Evolutionary conservation across 2,113 vertebrate species (phyloP).

Genomic region (Butorides virescens): DNA sequence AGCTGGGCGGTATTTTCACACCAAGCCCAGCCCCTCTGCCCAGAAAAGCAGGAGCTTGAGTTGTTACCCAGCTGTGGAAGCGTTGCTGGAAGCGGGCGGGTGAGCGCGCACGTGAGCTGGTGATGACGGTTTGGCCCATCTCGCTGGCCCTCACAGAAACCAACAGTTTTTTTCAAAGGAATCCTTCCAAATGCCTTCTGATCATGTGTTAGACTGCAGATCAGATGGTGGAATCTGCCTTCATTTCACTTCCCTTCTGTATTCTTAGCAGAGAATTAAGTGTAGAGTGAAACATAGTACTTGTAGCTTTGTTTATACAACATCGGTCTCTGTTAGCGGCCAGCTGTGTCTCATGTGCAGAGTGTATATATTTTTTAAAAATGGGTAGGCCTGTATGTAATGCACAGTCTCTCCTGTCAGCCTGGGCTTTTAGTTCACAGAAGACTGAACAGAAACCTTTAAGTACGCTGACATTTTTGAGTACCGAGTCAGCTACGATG

Average conservation of each 20-base stretch:
- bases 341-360: background rate
- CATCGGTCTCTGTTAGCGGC: background rate
- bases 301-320: background rate
- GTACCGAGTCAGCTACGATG: background rate
- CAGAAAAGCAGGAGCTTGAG: background rate
- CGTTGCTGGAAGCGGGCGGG: too few relatives aligned
- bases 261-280: background rate
- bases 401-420: background rate
- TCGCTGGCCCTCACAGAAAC: background rate
- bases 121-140: background rate
- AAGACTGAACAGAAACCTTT: background rate
- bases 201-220: background rate
- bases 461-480: background rate
- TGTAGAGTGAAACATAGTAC: background rate
- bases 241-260: background rate
- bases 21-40: background rate
- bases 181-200: background rate
- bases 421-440: background rate
- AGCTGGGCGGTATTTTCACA: background rate
- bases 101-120: background rate
- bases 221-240: background rate
- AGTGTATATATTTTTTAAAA: accelerated
- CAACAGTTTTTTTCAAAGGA: background rate
- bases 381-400: background rate
- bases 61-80: background rate